These are phyloP conservation scores for Xenentodon cancila DNA, from an alignment of 2,797 vertebrate species.

Conservation along the genomic window DNA sequence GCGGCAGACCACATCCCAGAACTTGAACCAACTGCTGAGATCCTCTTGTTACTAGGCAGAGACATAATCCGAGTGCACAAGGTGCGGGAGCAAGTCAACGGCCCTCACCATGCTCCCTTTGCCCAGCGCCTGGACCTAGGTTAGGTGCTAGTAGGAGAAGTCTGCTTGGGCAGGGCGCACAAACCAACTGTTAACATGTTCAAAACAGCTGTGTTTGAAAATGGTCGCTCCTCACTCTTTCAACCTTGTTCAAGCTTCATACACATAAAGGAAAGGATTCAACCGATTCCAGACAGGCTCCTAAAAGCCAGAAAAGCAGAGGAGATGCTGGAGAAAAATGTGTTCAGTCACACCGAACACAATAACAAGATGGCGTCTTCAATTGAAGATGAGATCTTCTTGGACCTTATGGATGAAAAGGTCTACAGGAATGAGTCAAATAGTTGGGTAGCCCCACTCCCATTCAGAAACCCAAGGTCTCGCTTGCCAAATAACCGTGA, in stretches of 20 bases:
- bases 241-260: not conserved
- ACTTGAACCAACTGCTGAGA: not conserved
- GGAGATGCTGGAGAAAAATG: not conserved
- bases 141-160: not conserved
- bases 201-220: not conserved
- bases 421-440: conserved; percentile 21
- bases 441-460: conserved; percentile 31
- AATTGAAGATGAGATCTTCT: not conserved
- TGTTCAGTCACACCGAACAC: not conserved
- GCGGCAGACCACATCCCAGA: not conserved
- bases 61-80: not conserved
- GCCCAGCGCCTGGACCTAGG: not conserved
- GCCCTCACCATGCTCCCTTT: not conserved
- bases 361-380: not conserved
- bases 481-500: conserved; percentile 27
- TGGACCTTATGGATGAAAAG: not conserved
- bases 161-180: not conserved
- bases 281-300: not conserved
- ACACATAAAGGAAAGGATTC: not conserved
- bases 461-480: not conserved
- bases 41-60: not conserved
- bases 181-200: not conserved
- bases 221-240: not conserved
- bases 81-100: not conserved
- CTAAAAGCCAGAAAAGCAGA: not conserved